A percentile compares a stretch with the other conserved stretches of the same genome.
Conservation (phyloP, 2,113 vertebrate species). For the Lampris incognitus region DNA sequence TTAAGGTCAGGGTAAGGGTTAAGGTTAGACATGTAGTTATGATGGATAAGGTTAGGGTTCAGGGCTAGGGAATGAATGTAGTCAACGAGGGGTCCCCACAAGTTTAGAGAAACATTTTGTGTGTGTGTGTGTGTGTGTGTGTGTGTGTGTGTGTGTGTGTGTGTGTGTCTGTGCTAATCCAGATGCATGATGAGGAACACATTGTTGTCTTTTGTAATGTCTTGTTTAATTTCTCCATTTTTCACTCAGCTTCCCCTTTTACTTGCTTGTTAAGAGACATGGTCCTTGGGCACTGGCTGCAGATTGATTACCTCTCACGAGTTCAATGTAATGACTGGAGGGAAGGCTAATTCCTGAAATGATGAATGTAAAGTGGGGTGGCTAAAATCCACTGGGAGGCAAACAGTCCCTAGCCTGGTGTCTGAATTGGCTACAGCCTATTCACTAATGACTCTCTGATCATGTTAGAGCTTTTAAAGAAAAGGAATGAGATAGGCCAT, state of each 20-base stretch:
- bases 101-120: too few relatives aligned
- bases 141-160: not conserved
- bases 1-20: too few relatives aligned
- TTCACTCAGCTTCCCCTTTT: constrained; percentile 52
- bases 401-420: constrained; percentile 43
- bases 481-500: constrained; percentile 27
- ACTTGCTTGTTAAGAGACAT: not conserved
- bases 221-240: constrained; percentile 65
- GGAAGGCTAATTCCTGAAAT: constrained; percentile 70
- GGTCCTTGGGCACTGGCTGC: constrained; percentile 50
- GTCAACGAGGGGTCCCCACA: too few relatives aligned
- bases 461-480: constrained; percentile 18
- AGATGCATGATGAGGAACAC: constrained; percentile 23
- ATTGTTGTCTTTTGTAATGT: constrained; percentile 46
- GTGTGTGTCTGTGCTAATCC: not conserved
- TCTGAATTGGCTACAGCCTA: constrained; percentile 20
- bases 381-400: constrained; percentile 54
- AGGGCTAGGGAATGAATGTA: too few relatives aligned
- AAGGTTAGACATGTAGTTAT: too few relatives aligned
- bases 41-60: too few relatives aligned
- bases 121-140: not conserved
- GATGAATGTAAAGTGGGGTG: constrained; percentile 64
- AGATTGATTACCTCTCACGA: constrained; percentile 70
- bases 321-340: constrained; percentile 63
- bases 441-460: constrained; percentile 30